phyloP scores from a whole-genome alignment of 2,888 invertebrate species.

The Arctia plantaginis region DNA sequence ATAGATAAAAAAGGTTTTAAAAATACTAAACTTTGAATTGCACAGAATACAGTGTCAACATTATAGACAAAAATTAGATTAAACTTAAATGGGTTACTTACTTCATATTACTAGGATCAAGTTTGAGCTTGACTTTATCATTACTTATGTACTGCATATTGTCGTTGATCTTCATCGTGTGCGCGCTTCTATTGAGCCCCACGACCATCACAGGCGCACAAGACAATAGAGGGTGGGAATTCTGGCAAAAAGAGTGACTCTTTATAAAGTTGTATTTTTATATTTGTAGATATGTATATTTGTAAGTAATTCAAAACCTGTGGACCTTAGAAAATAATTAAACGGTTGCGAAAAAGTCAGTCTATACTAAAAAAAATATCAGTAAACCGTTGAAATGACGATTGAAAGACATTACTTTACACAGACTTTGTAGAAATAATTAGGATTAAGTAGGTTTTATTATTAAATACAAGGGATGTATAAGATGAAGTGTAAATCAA shows the following conservation, averaged over 20 bases:
- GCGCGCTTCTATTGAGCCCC: constrained; percentile 58
- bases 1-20: too few species aligned
- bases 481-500: too few species aligned
- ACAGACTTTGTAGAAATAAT: too few species aligned
- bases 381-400: too few species aligned
- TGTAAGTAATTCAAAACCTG: too few species aligned
- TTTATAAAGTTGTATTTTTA: background rate
- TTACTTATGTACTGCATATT: constrained; percentile 87
- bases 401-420: too few species aligned
- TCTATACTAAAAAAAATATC: too few species aligned
- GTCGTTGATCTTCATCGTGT: constrained; percentile 84
- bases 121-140: constrained; percentile 76
- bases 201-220: constrained; percentile 14
- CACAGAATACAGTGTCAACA: too few species aligned
- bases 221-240: constrained; percentile 27
- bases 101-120: constrained; percentile 81
- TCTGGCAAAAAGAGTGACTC: constrained; percentile 23
- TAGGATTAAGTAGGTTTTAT: too few species aligned
- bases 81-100: constrained; percentile 55
- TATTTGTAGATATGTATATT: background rate
- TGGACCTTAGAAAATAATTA: background rate
- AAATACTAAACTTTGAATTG: too few species aligned
- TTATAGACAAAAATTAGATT: background rate
- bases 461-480: too few species aligned
- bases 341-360: too few species aligned